Evolutionary conservation across 2,888 invertebrate species (phyloP).

Genomic region (Drosophila phalerata): DNA sequence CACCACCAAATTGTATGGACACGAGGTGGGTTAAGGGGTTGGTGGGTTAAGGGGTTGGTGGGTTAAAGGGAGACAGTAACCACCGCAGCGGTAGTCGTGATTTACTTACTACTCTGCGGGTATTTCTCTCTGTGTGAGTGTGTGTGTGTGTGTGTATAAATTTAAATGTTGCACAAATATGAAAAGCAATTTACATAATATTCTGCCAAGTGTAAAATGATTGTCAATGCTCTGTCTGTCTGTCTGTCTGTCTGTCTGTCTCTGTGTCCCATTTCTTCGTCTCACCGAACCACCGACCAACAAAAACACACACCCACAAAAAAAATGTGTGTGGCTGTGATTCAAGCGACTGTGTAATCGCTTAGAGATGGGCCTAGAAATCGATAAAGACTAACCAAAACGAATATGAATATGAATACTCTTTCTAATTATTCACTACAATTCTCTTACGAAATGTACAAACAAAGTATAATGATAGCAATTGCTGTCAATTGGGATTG

Average conservation of each 20-base stretch:
- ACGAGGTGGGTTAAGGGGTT: neutral
- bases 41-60: too few relatives aligned
- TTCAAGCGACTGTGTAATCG: too few relatives aligned
- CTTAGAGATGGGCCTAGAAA: too few relatives aligned
- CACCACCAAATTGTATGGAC: conserved; percentile 39
- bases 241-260: neutral
- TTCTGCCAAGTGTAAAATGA: conserved; percentile 82
- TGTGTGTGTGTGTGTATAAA: conserved; percentile 40
- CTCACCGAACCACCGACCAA: neutral
- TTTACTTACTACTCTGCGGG: conserved; percentile 49
- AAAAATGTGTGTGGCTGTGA: too few relatives aligned
- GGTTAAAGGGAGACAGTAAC: conserved; percentile 12
- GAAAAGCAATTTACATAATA: conserved; percentile 82
- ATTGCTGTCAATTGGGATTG: too few relatives aligned
- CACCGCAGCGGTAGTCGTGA: conserved; percentile 40
- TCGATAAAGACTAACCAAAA: too few relatives aligned
- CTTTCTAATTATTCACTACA: too few relatives aligned
- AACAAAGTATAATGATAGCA: too few relatives aligned
- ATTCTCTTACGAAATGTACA: too few relatives aligned
- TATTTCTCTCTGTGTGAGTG: too few relatives aligned
- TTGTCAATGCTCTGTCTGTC: conserved; percentile 70
- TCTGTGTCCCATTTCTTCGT: neutral
- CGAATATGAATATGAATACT: too few relatives aligned
- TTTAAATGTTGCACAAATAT: conserved; percentile 82
- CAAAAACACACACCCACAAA: too few relatives aligned